Percentiles rank a stretch among this genome's conserved stretches.
Conservation (phyloP, 2,888 invertebrate genomes). For the Nysson spinosus region DNA sequence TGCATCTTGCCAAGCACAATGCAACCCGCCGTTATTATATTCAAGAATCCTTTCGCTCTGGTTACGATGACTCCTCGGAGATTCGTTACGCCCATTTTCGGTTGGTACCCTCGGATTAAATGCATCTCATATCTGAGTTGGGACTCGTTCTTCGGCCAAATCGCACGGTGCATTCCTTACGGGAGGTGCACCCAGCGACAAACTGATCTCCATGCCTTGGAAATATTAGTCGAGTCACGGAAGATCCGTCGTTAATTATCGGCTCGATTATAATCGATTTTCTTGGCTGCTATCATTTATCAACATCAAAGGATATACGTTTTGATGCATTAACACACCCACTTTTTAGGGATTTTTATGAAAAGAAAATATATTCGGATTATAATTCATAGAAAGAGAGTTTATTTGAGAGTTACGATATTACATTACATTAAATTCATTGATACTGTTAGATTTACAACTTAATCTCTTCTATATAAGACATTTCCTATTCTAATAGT, state of each 20-base stretch:
- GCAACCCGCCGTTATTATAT: constrained; percentile 35
- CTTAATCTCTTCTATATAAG: no score
- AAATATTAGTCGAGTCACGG: constrained; percentile 40
- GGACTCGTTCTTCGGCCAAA: constrained; percentile 28
- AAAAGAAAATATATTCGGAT: no score
- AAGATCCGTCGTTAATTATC: constrained; percentile 57
- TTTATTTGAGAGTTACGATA: no score
- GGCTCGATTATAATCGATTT: constrained; percentile 53
- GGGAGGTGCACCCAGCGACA: constrained; percentile 8
- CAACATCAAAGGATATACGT: no score
- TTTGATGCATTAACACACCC: no score
- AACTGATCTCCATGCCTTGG: constrained; percentile 9
- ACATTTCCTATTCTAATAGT: no score
- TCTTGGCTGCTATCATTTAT: constrained; percentile 25
- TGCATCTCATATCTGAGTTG: constrained; percentile 9
- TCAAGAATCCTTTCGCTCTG: constrained; percentile 44
- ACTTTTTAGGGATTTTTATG: no score
- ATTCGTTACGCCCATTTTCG: constrained; percentile 56
- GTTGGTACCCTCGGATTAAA: constrained; percentile 37
- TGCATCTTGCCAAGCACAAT: constrained; percentile 27
- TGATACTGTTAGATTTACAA: no score
- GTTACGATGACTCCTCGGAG: constrained; percentile 37
- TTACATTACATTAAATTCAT: no score
- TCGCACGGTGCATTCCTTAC: background rate
- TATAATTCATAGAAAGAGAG: no score